Evolutionary conservation across 2,113 vertebrate species (phyloP).

Genomic region (Melanerpes aurifrons): DNA sequence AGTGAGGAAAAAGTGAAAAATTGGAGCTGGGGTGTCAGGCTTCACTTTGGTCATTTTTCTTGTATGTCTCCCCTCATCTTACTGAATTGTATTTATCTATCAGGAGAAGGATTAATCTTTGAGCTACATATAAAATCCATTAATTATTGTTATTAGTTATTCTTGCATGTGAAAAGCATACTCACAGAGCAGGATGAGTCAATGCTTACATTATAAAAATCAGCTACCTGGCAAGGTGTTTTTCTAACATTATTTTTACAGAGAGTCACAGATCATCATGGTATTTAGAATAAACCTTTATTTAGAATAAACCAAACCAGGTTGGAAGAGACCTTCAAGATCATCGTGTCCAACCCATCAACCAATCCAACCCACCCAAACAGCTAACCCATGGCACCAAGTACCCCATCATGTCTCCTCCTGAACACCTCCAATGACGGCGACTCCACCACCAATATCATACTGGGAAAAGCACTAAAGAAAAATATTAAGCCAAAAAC

Average conservation of each 20-base stretch:
- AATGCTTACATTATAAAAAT: not conserved
- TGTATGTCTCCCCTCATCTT: not conserved
- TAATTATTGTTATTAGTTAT: not conserved
- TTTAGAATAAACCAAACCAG: too few species aligned
- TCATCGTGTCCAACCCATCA: too few species aligned
- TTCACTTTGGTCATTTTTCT: not conserved
- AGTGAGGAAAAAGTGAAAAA: not conserved
- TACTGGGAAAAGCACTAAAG: not conserved
- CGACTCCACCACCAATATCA: too few species aligned
- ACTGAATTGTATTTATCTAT: not conserved
- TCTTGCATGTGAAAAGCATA: not conserved
- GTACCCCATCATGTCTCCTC: too few species aligned
- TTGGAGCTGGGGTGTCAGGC: not conserved
- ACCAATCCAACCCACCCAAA: too few species aligned
- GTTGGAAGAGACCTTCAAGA: too few species aligned
- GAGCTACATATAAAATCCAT: not conserved
- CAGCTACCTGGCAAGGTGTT: not conserved
- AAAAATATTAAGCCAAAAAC: not conserved
- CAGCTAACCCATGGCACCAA: too few species aligned
- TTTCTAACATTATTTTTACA: not conserved
- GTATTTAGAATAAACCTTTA: too few species aligned
- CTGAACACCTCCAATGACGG: too few species aligned
- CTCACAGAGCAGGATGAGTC: not conserved
- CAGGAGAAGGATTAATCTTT: not conserved
- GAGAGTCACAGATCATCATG: not conserved